phyloP scores from a whole-genome alignment of 2,113 vertebrate genomes.

The Hystrix brachyura region DNA sequence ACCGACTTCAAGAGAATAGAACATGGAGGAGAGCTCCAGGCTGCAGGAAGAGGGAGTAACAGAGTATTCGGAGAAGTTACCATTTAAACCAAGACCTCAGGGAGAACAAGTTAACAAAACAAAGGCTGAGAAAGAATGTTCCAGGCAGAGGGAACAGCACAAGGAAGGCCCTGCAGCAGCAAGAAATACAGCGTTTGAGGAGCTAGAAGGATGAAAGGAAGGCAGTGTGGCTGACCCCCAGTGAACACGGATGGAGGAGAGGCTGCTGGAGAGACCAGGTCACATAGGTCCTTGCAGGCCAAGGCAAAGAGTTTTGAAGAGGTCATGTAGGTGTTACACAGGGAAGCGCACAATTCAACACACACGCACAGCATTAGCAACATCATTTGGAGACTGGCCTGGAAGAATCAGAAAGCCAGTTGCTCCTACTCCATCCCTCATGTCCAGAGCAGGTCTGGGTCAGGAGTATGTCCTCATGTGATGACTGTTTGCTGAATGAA shows the following conservation, averaged over 20 bases:
- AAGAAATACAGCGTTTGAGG: too few species aligned
- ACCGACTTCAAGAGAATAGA: not conserved
- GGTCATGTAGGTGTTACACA: not conserved
- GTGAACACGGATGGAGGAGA: not conserved
- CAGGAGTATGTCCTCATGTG: not conserved
- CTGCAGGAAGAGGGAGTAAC: not conserved
- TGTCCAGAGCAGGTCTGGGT: not conserved
- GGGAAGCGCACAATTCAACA: not conserved
- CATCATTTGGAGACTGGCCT: not conserved
- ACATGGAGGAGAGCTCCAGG: not conserved
- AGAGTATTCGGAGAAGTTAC: not conserved
- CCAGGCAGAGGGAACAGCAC: not conserved
- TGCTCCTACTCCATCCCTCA: not conserved
- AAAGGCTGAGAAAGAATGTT: not conserved
- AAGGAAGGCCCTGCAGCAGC: not conserved
- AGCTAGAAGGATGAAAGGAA: not conserved
- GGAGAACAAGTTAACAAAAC: not conserved
- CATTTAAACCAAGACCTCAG: not conserved
- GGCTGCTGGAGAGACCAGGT: not conserved
- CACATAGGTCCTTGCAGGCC: too few species aligned
- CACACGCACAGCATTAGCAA: not conserved
- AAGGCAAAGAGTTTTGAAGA: not conserved
- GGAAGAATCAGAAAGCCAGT: not conserved
- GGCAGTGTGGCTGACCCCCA: not conserved
- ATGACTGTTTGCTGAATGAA: not conserved